Conservation (phyloP, 2,797 vertebrate genomes). For the Sylvilagus floridanus region DNA sequence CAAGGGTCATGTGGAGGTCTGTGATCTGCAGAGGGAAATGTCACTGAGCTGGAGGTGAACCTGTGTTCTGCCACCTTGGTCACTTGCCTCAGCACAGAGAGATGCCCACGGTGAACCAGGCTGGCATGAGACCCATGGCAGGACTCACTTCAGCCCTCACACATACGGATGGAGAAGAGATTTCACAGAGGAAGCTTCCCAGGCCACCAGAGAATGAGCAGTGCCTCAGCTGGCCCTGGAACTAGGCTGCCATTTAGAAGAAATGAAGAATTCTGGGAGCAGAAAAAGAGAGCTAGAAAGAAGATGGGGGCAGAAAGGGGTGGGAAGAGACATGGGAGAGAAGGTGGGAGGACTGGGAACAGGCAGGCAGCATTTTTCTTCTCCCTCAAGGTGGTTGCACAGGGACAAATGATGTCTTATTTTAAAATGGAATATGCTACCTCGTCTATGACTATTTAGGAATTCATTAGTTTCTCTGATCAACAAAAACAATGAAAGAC, state of each 20-base stretch:
- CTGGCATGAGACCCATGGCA: not conserved
- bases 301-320: not conserved
- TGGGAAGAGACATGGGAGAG: not conserved
- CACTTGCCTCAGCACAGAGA: accelerated
- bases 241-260: not conserved
- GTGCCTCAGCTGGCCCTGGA: conserved; percentile 49
- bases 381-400: not conserved
- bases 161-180: conserved; percentile 46
- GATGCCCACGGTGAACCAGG: not conserved
- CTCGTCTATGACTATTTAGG: not conserved
- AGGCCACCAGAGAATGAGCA: conserved; percentile 18
- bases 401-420: not conserved
- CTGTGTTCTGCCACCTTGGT: not conserved
- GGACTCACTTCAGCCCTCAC: not conserved
- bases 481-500: conserved; percentile 80
- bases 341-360: not conserved
- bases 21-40: conserved; percentile 45
- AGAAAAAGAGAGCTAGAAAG: not conserved
- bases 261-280: conserved; percentile 41
- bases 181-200: not conserved
- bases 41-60: not conserved
- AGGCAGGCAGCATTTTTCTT: not conserved
- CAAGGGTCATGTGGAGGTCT: not conserved
- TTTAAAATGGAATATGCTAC: not conserved
- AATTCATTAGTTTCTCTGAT: conserved; percentile 56